A percentile compares a stretch with the other conserved stretches of the same genome.
These are phyloP conservation scores for Drosophila kuntzei DNA, from an alignment of 2,888 invertebrate genomes.

Conservation along the genomic window DNA sequence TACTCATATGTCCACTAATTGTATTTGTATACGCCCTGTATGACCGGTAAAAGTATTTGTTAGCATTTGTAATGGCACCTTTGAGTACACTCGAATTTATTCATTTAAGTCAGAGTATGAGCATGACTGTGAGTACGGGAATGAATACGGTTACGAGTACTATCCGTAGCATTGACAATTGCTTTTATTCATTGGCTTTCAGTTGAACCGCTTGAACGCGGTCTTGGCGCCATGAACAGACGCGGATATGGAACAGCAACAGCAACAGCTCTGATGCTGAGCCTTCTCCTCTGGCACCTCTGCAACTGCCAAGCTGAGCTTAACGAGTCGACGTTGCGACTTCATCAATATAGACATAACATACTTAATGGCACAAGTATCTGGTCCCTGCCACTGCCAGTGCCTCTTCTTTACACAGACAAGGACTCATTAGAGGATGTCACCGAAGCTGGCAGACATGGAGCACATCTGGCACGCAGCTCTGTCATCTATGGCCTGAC, in stretches of 20 bases:
- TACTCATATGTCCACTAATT: constrained; percentile 41
- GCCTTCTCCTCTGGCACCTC: constrained; percentile 5
- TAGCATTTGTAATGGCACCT: constrained; percentile 35
- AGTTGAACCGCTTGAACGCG: constrained; percentile 27
- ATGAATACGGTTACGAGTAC: not conserved
- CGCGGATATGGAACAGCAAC: constrained; percentile 28
- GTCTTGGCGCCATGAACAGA: constrained; percentile 33
- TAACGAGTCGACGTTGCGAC: constrained; percentile 40
- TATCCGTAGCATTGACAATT: constrained; percentile 37
- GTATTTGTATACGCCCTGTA: constrained; percentile 42
- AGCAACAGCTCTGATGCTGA: constrained; percentile 18
- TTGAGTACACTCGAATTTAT: constrained; percentile 33
- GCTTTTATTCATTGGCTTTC: constrained; percentile 45
- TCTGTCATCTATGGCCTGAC: constrained; percentile 84
- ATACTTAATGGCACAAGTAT: constrained; percentile 29
- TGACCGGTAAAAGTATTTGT: constrained; percentile 34
- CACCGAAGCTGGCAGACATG: constrained; percentile 30
- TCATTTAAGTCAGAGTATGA: constrained; percentile 5
- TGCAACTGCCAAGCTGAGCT: constrained; percentile 9
- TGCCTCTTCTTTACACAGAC: constrained; percentile 3
- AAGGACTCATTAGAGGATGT: constrained; percentile 17
- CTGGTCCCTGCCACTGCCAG: constrained; percentile 26
- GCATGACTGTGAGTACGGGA: not conserved
- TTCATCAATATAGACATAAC: constrained; percentile 21
- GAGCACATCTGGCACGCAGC: constrained; percentile 64